Evolutionary conservation across 2,797 vertebrate genomes (phyloP).

Genomic region (Thunnus albacares): DNA sequence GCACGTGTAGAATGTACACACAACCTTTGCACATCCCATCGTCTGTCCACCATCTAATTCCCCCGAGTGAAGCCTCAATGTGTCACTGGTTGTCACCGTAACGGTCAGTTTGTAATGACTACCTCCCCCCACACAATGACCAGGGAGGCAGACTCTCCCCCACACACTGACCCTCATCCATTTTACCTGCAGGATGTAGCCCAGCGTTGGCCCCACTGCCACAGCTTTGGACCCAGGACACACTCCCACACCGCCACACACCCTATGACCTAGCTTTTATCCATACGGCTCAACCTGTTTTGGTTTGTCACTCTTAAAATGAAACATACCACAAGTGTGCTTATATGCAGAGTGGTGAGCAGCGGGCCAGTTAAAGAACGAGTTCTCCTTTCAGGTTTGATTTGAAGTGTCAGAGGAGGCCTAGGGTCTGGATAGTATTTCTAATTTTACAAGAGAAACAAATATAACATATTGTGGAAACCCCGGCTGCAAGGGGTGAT

Average conservation of each 20-base stretch:
- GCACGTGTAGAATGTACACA: conserved; percentile 44
- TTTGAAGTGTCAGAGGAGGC: conserved; percentile 1
- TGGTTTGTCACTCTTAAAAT: conserved; percentile 5
- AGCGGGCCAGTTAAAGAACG: neutral
- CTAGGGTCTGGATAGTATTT: neutral
- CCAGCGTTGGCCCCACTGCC: neutral
- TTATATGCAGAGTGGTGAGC: neutral
- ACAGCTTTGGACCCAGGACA: conserved; percentile 13
- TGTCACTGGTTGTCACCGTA: conserved; percentile 76
- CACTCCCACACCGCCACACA: conserved; percentile 18
- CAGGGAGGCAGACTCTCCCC: conserved; percentile 50
- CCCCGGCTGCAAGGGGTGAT: neutral
- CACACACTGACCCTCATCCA: conserved; percentile 61
- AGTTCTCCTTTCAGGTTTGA: neutral
- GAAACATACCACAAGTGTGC: neutral
- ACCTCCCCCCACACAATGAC: conserved; percentile 74
- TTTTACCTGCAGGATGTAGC: conserved; percentile 69
- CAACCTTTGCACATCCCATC: conserved; percentile 66
- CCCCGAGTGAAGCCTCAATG: conserved; percentile 66
- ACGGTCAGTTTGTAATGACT: conserved; percentile 80
- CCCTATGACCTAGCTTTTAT: conserved; percentile 7
- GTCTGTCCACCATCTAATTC: conserved; percentile 66
- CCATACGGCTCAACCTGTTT: neutral
- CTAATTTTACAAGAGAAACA: neutral
- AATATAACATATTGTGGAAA: neutral